These are phyloP conservation scores for Sycophila texana DNA, from an alignment of 2,888 invertebrate species.

Conservation along the genomic window DNA sequence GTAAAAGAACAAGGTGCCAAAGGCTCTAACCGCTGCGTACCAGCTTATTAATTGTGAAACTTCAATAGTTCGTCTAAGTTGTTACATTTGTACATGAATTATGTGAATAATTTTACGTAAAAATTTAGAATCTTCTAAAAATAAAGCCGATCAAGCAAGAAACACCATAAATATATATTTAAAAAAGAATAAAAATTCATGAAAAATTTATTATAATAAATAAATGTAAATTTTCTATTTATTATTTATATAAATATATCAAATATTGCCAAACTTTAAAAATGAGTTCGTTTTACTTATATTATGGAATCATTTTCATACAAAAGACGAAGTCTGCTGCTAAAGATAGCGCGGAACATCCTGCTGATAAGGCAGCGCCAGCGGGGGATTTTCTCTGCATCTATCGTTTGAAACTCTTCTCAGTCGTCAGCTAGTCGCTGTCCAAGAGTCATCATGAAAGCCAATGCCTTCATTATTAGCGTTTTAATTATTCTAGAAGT, in stretches of 20 bases:
- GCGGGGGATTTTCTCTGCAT: constrained; percentile 16
- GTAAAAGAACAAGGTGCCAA: constrained; percentile 80
- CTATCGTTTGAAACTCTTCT: constrained; percentile 9
- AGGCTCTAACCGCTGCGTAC: constrained; percentile 81
- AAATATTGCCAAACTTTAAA: neutral
- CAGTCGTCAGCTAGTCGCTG: constrained; percentile 2
- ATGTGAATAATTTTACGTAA: no score
- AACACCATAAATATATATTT: neutral
- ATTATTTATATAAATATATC: no score
- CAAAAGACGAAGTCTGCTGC: constrained; percentile 14
- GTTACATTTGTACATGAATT: no score
- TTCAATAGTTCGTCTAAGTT: neutral
- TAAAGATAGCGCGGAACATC: constrained; percentile 42
- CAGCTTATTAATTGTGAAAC: constrained; percentile 56
- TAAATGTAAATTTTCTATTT: no score
- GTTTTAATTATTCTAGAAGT: neutral
- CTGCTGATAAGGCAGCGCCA: constrained; percentile 53
- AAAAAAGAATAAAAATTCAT: constrained; percentile 2
- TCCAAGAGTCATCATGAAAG: constrained; percentile 26
- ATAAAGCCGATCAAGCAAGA: no score
- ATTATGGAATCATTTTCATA: constrained; percentile 21
- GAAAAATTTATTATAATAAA: neutral
- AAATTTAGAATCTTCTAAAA: no score
- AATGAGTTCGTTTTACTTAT: neutral
- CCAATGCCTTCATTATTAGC: constrained; percentile 2